phyloP scores from a whole-genome alignment of 2,888 invertebrate genomes.

The Diarsia mendica region DNA sequence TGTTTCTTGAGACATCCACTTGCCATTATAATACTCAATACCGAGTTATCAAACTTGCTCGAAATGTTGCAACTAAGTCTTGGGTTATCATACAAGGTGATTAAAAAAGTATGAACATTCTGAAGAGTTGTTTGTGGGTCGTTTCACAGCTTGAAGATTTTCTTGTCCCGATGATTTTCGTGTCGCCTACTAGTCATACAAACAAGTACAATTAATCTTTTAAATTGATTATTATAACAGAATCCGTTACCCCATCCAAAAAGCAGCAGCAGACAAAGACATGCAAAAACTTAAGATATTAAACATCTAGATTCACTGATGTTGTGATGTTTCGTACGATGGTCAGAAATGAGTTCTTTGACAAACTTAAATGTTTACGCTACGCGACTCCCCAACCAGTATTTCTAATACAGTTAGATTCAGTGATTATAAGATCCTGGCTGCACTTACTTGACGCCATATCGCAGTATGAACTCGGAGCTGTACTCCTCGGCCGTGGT shows the following conservation, averaged over 20 bases:
- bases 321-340: not conserved
- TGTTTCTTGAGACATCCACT: not conserved
- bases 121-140: conserved; percentile 38
- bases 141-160: conserved; percentile 29
- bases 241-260: conserved; percentile 6
- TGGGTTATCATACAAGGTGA: conserved; percentile 27
- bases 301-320: not conserved
- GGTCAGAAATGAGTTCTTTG: not conserved
- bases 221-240: conserved; percentile 1
- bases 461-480: conserved; percentile 94
- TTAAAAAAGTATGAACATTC: conserved; percentile 27
- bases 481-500: conserved; percentile 94
- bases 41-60: conserved; percentile 21
- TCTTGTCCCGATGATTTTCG: conserved; percentile 21
- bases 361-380: not conserved
- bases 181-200: conserved; percentile 43
- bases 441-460: conserved; percentile 90
- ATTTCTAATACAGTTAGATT: not conserved
- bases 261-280: conserved; percentile 3
- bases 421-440: not conserved
- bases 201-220: conserved; percentile 25
- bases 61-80: conserved; percentile 43
- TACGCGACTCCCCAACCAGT: not conserved
- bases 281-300: not conserved
- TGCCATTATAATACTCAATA: conserved; percentile 16